A percentile compares a stretch with the other conserved stretches of the same genome.
These are phyloP conservation scores for Tupiocoris notatus DNA, from an alignment of 2,888 invertebrate genomes.

Conservation along the genomic window DNA sequence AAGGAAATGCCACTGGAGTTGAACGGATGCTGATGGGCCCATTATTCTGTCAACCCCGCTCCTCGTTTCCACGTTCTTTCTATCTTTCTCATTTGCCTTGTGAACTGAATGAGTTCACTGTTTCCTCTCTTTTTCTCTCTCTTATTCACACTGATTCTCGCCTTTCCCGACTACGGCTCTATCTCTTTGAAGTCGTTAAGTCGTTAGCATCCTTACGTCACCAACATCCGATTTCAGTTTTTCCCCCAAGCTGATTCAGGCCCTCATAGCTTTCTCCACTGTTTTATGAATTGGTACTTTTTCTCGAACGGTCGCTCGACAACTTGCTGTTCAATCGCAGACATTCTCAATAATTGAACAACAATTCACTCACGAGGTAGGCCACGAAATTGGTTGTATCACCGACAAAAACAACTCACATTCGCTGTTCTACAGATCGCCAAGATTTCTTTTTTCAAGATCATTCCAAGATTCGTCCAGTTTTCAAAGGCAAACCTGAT, in stretches of 20 bases:
- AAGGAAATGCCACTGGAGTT: background rate
- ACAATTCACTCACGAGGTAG: too few relatives aligned
- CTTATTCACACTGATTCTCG: too few relatives aligned
- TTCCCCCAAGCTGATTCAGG: background rate
- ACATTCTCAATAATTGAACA: too few relatives aligned
- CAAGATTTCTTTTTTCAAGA: too few relatives aligned
- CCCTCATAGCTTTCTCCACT: background rate
- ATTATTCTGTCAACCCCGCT: background rate
- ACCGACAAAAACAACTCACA: too few relatives aligned
- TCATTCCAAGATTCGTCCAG: too few relatives aligned
- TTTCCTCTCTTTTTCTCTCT: background rate
- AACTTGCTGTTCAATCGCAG: too few relatives aligned
- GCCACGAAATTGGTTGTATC: too few relatives aligned
- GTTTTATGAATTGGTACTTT: too few relatives aligned
- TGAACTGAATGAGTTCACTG: background rate
- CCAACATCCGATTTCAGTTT: constrained; percentile 20
- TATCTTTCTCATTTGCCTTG: background rate
- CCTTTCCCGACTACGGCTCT: background rate
- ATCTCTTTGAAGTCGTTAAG: constrained; percentile 16
- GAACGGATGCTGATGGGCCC: background rate
- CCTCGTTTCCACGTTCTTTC: background rate
- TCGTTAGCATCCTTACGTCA: constrained; percentile 33
- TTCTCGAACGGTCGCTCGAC: too few relatives aligned
- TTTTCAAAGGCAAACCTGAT: too few relatives aligned
- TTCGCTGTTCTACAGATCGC: too few relatives aligned